phyloP scores from a whole-genome alignment of 2,888 invertebrate genomes.

The Seira musarum region DNA sequence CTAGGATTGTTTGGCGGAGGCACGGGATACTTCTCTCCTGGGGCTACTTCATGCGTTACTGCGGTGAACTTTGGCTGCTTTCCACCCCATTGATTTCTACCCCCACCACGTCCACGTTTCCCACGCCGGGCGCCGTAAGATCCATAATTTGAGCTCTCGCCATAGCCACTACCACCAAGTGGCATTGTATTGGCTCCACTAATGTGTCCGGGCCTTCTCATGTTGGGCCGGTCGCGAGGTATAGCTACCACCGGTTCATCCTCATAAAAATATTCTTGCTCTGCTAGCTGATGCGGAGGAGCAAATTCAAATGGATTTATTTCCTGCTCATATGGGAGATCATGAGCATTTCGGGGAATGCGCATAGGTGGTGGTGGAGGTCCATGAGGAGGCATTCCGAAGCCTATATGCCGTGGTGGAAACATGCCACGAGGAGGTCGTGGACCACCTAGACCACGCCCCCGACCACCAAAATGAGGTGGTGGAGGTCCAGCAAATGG shows the following conservation, averaged over 20 bases:
- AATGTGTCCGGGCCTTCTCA: conserved; percentile 5
- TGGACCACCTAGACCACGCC: conserved; percentile 4
- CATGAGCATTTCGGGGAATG: not conserved
- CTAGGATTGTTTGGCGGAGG: conserved; percentile 45
- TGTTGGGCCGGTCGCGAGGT: not conserved
- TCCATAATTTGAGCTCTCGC: not conserved
- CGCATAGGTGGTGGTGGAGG: conserved; percentile 3
- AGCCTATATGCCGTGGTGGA: conserved; percentile 22
- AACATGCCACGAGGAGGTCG: conserved; percentile 26
- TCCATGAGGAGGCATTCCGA: conserved; percentile 18
- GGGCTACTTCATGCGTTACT: conserved; percentile 37
- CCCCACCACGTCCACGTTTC: conserved; percentile 11
- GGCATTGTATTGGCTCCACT: conserved; percentile 40
- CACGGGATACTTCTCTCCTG: conserved; percentile 54
- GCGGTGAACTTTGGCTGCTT: conserved; percentile 37
- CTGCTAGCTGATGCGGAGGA: not conserved
- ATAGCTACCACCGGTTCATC: conserved; percentile 33
- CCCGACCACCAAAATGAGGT: conserved; percentile 5
- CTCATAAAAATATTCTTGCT: conserved; percentile 45
- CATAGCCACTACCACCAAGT: conserved; percentile 10
- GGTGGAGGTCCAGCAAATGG: not conserved
- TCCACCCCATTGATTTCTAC: conserved; percentile 7
- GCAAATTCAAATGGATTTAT: not conserved
- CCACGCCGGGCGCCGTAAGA: not conserved
- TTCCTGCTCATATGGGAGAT: not conserved